These are phyloP conservation scores for Limnephilus auricula DNA, from an alignment of 2,888 invertebrate genomes.

Conservation along the genomic window DNA sequence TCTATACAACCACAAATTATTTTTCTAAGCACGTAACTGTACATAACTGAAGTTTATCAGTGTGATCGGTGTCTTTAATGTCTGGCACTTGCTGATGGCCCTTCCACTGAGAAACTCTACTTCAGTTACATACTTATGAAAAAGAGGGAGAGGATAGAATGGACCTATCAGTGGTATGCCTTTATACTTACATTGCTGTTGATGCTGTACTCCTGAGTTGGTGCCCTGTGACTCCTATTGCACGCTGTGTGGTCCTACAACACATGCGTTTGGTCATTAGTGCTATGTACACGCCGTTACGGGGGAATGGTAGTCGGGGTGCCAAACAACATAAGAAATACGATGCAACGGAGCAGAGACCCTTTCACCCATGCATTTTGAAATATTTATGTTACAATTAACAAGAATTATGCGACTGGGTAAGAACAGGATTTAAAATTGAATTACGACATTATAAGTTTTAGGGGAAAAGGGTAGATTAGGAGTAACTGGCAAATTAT, in stretches of 20 bases:
- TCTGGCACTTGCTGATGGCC: no score
- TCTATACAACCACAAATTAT: not conserved
- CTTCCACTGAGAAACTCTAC: no score
- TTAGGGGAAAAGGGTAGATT: no score
- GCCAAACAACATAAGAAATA: not conserved
- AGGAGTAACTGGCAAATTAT: no score
- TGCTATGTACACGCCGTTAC: not conserved
- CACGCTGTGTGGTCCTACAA: slow-evolving; percentile 70
- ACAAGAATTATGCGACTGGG: not conserved
- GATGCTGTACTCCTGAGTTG: slow-evolving; percentile 65
- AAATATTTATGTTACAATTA: not conserved
- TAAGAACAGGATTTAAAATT: not conserved
- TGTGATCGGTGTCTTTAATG: no score
- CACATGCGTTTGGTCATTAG: not conserved
- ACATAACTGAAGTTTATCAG: no score
- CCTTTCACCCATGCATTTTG: not conserved
- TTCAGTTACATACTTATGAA: not conserved
- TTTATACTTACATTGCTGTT: slow-evolving; percentile 57
- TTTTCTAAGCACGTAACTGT: no score
- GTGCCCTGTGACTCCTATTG: slow-evolving; percentile 71
- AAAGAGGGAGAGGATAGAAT: not conserved
- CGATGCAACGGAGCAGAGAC: not conserved
- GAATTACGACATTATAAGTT: not conserved
- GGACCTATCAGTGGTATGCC: not conserved
- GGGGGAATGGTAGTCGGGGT: not conserved